A percentile compares a stretch with the other conserved stretches of the same genome.
These are phyloP conservation scores for Leistus spinibarbis DNA, from an alignment of 2,888 invertebrate genomes.

Conservation along the genomic window DNA sequence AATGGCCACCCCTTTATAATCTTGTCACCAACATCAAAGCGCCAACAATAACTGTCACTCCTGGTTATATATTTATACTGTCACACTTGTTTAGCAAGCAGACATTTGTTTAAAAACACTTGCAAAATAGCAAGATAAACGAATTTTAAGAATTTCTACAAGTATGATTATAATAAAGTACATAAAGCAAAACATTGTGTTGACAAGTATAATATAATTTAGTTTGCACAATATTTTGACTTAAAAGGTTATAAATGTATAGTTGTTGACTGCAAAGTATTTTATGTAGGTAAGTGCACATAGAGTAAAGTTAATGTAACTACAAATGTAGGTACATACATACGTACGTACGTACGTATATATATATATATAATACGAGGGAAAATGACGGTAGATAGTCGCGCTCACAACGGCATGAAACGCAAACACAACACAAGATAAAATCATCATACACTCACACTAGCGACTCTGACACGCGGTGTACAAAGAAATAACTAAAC, in stretches of 20 bases:
- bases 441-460: background rate
- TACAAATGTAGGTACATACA: background rate
- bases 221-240: background rate
- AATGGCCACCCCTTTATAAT: too few species aligned
- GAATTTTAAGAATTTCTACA: too few species aligned
- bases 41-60: too few species aligned
- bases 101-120: too few species aligned
- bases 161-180: too few species aligned
- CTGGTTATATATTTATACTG: too few species aligned
- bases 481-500: background rate
- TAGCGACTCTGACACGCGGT: background rate
- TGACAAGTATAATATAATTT: too few species aligned
- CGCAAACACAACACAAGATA: background rate
- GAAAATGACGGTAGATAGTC: background rate
- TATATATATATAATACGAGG: background rate
- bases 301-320: background rate
- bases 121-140: too few species aligned
- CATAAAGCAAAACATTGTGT: too few species aligned
- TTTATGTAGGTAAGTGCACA: background rate
- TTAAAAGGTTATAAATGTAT: background rate
- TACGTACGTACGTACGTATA: background rate
- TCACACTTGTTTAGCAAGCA: too few species aligned
- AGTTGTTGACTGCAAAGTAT: background rate
- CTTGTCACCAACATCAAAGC: too few species aligned
- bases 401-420: background rate